Percentiles rank a stretch among this genome's conserved stretches.
These are phyloP conservation scores for Sigmodon hispidus DNA, from an alignment of 2,113 vertebrate species.

Conservation along the genomic window DNA sequence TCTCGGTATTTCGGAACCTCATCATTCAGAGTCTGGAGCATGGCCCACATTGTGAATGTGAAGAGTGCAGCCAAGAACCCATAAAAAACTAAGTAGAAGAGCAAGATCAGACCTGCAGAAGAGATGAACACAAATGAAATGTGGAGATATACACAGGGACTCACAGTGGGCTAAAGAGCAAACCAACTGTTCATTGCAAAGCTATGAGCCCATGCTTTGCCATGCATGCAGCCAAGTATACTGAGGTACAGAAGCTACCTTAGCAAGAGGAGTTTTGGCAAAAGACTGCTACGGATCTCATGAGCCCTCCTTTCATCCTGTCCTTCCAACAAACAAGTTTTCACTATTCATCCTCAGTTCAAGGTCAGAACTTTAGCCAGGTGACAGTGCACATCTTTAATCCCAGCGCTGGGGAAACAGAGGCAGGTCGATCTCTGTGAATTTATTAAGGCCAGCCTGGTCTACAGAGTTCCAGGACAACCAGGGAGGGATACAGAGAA, in stretches of 20 bases:
- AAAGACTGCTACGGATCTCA: constrained; percentile 1
- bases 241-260: not conserved
- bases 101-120: constrained; percentile 93
- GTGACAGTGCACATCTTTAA: not conserved
- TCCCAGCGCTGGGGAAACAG: not conserved
- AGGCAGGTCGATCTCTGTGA: not conserved
- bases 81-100: constrained; percentile 98
- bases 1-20: constrained; percentile 93
- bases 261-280: constrained; percentile 41
- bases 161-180: not conserved
- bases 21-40: constrained; percentile 96
- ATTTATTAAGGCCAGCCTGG: not conserved
- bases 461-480: not conserved
- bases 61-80: constrained; percentile 97
- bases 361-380: not conserved
- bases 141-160: not conserved
- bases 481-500: not conserved
- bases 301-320: not conserved
- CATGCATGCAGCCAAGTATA: constrained; percentile 59
- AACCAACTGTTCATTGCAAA: not conserved
- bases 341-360: not conserved
- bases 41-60: constrained; percentile 96
- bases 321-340: constrained; percentile 30
- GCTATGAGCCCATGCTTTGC: constrained; percentile 42
- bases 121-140: constrained; percentile 20